Evolutionary conservation across 2,888 invertebrate genomes (phyloP).

Genomic region (Andrena bucephala): DNA sequence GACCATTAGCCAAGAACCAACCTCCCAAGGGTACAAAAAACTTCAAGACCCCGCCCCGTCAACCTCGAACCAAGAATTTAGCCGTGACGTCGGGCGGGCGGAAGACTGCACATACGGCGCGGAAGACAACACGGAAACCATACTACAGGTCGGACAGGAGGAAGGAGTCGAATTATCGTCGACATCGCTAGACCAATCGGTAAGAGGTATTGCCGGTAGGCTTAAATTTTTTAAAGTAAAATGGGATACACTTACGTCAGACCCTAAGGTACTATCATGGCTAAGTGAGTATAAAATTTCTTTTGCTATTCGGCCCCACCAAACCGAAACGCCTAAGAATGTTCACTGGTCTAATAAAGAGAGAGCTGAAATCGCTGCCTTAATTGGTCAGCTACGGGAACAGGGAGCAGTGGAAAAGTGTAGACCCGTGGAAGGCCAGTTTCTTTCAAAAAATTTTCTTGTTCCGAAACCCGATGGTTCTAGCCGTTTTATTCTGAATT

Average conservation of each 20-base stretch:
- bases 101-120: background rate
- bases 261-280: background rate
- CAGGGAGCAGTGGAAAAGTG: background rate
- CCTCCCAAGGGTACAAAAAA: background rate
- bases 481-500: background rate
- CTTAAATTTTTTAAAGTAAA: background rate
- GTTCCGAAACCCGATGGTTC: conserved; percentile 7
- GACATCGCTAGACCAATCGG: background rate
- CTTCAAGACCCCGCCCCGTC: background rate
- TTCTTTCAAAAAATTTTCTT: background rate
- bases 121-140: background rate
- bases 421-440: background rate
- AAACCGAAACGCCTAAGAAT: background rate
- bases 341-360: background rate
- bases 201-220: background rate
- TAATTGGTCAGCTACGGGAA: background rate
- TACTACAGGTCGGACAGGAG: background rate
- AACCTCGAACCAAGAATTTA: background rate
- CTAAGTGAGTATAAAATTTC: background rate
- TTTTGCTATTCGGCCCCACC: background rate
- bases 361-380: background rate
- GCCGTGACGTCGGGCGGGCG: background rate
- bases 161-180: background rate
- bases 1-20: background rate
- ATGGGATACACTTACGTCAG: background rate